Conservation (phyloP, 1,140 invertebrate species). For the Drosophila sechellia region DNA sequence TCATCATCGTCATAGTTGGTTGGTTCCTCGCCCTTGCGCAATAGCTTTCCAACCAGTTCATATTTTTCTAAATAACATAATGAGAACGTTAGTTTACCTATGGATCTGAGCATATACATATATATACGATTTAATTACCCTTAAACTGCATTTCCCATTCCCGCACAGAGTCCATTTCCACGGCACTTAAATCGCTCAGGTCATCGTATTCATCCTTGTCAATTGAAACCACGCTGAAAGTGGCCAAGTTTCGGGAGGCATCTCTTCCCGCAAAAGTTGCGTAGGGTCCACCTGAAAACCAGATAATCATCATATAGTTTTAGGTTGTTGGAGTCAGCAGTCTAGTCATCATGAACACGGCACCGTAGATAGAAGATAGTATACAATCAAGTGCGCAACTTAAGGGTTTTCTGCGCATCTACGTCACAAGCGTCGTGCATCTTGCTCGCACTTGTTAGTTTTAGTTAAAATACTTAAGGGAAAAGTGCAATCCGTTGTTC, state of each 20-base stretch:
- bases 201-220: slow-evolving; percentile 97
- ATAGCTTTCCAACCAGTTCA: slow-evolving; percentile 94
- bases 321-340: neutral
- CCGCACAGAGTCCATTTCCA: slow-evolving; percentile 93
- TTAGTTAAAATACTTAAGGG: neutral
- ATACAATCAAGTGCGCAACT: neutral
- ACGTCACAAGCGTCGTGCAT: neutral
- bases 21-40: slow-evolving; percentile 96
- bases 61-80: slow-evolving; percentile 89
- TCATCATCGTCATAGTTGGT: slow-evolving; percentile 96
- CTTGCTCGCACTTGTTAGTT: neutral
- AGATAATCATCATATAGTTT: neutral
- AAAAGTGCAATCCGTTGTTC: neutral
- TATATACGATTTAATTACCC: slow-evolving; percentile 80
- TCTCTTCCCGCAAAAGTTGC: slow-evolving; percentile 97
- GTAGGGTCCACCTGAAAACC: slow-evolving; percentile 92
- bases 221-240: slow-evolving; percentile 93
- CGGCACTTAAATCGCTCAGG: slow-evolving; percentile 94
- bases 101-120: too few species aligned
- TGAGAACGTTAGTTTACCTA: neutral
- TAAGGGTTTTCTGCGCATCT: slow-evolving; percentile 1
- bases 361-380: neutral
- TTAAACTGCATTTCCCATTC: slow-evolving; percentile 99
- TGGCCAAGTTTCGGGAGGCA: slow-evolving; percentile 96
- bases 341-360: neutral